Base-by-base conservation (phyloP, 2,113 vertebrate species). In the Sinosuthora webbiana region DNA sequence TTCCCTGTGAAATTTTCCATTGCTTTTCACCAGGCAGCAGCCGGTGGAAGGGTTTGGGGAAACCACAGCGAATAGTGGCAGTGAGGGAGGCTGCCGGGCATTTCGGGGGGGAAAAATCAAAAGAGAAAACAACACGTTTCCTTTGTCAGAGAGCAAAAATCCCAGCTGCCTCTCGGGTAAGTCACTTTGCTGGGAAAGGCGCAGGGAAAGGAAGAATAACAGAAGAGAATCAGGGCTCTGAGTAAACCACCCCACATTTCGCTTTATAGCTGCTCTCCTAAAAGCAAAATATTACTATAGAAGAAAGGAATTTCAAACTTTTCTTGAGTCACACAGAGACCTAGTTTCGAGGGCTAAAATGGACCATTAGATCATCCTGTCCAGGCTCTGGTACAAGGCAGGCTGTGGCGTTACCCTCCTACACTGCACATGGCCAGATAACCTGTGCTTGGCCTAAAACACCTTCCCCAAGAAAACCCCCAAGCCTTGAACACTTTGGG, bases 241-340 rank as follows among this genome's bases (percentile, higher is more conserved):
- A 63, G 33, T 4, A 25, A 89, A 67, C 41, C 18, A 17, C 31
- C 22, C 47, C 62, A 14, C 1, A 3, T 55, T 74, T 65, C 1
- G 0, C 60, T 62, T 59, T 23, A 52, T 1, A 56, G 41, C 65
- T 25, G 15, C 22, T 21, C 8, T 37, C 75, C 42, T 59, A 45
- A 65, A 86, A 80, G 42, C 27, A 64, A 93, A 89, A 45, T 78
- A 81, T 59, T 86, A 75, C 71, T 44, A 6, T 17, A 73, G 85
- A 63, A 86, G 85, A 93, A 94, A 71, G 55, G 79, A 88, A 95
- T 83, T 78, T 47, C 25, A 84, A 88, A 31, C 49, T 87, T 86
- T 12, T 44, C 76, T 75, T 3, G 3, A 62, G 44, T 82, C 57
- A 41, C 13, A 13, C 13, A 52, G n/a, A 57, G 44, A 63, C 20